phyloP scores from a whole-genome alignment of 2,888 invertebrate genomes.

The Acrocyrtus sp. region DNA sequence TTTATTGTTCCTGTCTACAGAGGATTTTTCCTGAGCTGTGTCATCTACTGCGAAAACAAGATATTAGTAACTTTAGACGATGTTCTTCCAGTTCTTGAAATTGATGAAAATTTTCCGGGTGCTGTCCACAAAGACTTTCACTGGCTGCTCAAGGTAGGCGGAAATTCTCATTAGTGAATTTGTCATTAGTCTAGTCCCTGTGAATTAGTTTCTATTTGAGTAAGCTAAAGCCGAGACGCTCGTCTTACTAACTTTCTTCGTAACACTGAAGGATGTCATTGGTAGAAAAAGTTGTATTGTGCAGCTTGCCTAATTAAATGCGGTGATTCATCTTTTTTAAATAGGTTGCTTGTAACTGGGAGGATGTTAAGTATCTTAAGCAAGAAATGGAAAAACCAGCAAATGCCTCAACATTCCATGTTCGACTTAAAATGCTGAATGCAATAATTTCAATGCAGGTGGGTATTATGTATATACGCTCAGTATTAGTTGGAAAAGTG shows the following conservation, averaged over 20 bases:
- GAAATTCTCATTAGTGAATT: not conserved
- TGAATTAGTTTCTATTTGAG: not conserved
- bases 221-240: too few species aligned
- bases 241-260: too few species aligned
- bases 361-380: conserved; percentile 90
- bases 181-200: too few species aligned
- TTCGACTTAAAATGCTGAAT: conserved; percentile 89
- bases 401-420: conserved; percentile 87
- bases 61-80: conserved; percentile 97
- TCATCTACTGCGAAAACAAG: conserved; percentile 95
- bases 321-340: conserved; percentile 7
- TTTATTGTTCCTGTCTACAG: conserved; percentile 75
- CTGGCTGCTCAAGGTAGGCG: conserved; percentile 92
- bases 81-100: conserved; percentile 94
- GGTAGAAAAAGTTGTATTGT: not conserved
- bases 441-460: conserved; percentile 91
- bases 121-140: conserved; percentile 93
- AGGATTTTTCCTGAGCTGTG: conserved; percentile 92
- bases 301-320: not conserved
- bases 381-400: conserved; percentile 95
- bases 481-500: not conserved
- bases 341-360: conserved; percentile 94
- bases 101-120: conserved; percentile 94
- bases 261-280: too few species aligned
- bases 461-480: conserved; percentile 57